Percentiles rank a stretch among this genome's conserved stretches.
Conservation (phyloP, 2,888 invertebrate genomes). For the Blomia tropicalis region DNA sequence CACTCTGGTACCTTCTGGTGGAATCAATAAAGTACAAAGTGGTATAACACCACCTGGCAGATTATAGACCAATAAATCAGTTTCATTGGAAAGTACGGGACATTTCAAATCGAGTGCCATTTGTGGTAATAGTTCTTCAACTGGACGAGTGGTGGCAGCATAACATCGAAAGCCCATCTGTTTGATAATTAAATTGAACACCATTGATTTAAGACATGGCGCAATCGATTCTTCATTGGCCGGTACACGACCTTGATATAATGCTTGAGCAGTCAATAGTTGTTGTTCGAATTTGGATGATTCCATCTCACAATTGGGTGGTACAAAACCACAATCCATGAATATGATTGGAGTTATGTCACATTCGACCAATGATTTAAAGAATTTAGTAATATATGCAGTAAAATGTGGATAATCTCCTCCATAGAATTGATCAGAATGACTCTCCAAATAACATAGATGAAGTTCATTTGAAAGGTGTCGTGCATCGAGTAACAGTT, state of each 20-base stretch:
- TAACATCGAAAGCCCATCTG: too few relatives aligned
- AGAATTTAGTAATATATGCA: slow-evolving; percentile 23
- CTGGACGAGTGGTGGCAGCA: too few relatives aligned
- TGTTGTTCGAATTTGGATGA: slow-evolving; percentile 38
- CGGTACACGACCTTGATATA: slow-evolving; percentile 36
- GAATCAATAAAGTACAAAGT: not conserved
- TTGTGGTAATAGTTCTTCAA: not conserved
- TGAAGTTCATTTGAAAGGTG: slow-evolving; percentile 27
- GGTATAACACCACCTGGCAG: not conserved
- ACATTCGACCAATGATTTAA: slow-evolving; percentile 27
- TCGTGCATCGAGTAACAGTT: slow-evolving; percentile 28
- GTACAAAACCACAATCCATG: slow-evolving; percentile 49
- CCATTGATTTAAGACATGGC: too few relatives aligned
- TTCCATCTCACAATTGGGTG: slow-evolving; percentile 50
- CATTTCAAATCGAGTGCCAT: not conserved
- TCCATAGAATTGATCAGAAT: slow-evolving; percentile 25
- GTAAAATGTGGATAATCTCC: slow-evolving; percentile 28
- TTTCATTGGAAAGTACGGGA: not conserved
- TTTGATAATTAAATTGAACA: not conserved
- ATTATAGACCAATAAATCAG: not conserved
- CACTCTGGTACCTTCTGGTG: not conserved
- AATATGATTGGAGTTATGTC: slow-evolving; percentile 55
- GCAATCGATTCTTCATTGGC: slow-evolving; percentile 50
- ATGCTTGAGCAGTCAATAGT: slow-evolving; percentile 28
- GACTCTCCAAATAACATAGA: not conserved